These are phyloP conservation scores for Arenaria interpres DNA, from an alignment of 2,113 vertebrate genomes.

Conservation along the genomic window DNA sequence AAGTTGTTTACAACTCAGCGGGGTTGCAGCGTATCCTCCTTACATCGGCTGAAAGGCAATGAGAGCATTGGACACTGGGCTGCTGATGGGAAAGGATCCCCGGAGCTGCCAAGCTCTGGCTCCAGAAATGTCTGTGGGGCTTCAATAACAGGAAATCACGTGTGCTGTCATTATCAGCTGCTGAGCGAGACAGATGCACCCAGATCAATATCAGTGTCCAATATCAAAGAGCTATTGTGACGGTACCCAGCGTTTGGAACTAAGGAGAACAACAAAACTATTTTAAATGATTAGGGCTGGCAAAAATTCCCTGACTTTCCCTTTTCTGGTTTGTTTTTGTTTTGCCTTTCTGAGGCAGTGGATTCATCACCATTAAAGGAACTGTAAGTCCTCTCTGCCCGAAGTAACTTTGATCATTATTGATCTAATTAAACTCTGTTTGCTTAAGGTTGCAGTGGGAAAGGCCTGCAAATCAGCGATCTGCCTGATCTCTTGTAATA, in stretches of 20 bases:
- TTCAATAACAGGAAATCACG: constrained; percentile 65
- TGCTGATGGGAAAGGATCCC: constrained; percentile 18
- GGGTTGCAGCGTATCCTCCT: constrained; percentile 21
- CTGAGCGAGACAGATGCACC: constrained; percentile 59
- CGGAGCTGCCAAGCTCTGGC: constrained; percentile 23
- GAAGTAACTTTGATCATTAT: constrained; percentile 9
- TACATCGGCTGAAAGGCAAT: not conserved
- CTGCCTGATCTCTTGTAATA: not conserved
- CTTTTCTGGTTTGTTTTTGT: not conserved
- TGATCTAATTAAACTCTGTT: constrained; percentile 14
- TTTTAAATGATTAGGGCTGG: constrained; percentile 19
- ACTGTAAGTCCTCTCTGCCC: not conserved
- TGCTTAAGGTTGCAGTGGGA: not conserved
- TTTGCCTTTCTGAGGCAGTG: not conserved
- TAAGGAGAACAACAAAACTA: constrained; percentile 16
- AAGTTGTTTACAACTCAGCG: constrained; percentile 19
- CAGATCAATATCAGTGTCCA: constrained; percentile 60
- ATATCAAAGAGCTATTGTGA: constrained; percentile 65
- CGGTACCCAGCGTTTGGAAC: not conserved
- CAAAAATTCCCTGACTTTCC: not conserved
- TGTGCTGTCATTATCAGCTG: constrained; percentile 66
- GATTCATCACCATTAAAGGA: constrained; percentile 26
- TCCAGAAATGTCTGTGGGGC: constrained; percentile 46
- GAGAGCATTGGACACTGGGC: not conserved
- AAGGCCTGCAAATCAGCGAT: not conserved